These are phyloP conservation scores for Lineus longissimus DNA, from an alignment of 1,140 invertebrate genomes.

Conservation along the genomic window DNA sequence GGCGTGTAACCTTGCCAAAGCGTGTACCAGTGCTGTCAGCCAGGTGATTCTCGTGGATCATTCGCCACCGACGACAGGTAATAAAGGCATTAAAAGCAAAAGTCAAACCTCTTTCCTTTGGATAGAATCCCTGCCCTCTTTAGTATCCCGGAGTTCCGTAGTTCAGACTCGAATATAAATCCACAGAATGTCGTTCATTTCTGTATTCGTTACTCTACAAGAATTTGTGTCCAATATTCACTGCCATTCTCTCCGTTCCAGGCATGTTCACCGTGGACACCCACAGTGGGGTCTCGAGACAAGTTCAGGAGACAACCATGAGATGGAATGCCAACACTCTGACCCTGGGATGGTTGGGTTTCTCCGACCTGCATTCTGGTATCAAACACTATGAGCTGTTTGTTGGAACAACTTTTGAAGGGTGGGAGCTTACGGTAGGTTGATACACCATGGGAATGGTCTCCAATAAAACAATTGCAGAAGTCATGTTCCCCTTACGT, in stretches of 20 bases:
- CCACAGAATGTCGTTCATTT: too few species aligned
- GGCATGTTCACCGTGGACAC: conserved; percentile 27
- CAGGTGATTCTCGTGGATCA: conserved; percentile 19
- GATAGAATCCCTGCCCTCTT: too few species aligned
- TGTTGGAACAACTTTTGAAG: conserved; percentile 15
- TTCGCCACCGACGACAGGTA: conserved; percentile 26
- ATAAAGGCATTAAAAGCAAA: too few species aligned
- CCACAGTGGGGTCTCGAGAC: conserved; percentile 19
- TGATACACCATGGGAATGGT: too few species aligned
- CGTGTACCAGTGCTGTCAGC: conserved; percentile 19
- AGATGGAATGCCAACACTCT: conserved; percentile 17
- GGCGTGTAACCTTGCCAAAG: conserved; percentile 24
- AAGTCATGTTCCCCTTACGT: too few species aligned
- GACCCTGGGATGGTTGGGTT: conserved; percentile 28
- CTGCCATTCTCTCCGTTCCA: background rate
- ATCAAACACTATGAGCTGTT: conserved; percentile 23
- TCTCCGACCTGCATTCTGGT: conserved; percentile 28
- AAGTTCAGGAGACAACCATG: conserved; percentile 22
- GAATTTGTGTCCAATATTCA: too few species aligned
- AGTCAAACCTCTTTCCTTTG: too few species aligned
- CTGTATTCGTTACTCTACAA: too few species aligned
- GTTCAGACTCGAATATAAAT: too few species aligned
- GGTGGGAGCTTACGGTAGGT: too few species aligned
- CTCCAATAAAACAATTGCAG: too few species aligned
- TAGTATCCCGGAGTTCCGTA: too few species aligned